Conservation (phyloP, 1,140 invertebrate genomes). For the Lasaia peninsularis region DNA sequence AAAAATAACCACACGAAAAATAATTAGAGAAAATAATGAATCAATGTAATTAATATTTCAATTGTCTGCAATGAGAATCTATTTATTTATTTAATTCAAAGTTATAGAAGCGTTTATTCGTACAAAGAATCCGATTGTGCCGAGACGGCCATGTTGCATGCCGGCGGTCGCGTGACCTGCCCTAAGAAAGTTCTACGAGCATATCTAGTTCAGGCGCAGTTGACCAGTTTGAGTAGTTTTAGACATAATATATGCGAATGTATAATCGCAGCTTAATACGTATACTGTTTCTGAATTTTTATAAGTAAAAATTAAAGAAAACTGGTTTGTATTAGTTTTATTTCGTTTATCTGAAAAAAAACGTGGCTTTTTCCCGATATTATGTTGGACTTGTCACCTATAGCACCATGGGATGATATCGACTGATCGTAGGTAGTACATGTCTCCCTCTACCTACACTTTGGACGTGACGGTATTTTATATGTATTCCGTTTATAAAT, state of each 20-base stretch:
- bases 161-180: constrained; percentile 34
- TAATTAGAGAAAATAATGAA: background rate
- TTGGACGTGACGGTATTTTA: no score
- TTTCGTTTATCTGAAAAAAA: background rate
- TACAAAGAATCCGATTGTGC: constrained; percentile 18
- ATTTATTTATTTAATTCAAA: no score
- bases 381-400: no score
- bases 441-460: no score
- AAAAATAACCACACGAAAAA: no score
- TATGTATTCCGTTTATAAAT: no score
- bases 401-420: no score
- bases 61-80: background rate
- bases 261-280: background rate
- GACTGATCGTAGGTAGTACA: no score
- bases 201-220: constrained; percentile 28
- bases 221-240: constrained; percentile 28
- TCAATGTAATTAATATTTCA: background rate
- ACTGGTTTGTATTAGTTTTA: background rate
- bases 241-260: constrained; percentile 12
- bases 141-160: constrained; percentile 20
- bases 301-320: no score
- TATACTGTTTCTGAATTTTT: background rate
- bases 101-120: constrained; percentile 6
- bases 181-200: constrained; percentile 35
- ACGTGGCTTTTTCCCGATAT: background rate